Evolutionary conservation across 1,140 invertebrate species (phyloP), one percentile per base, ranked within the genome.

Genomic region (Eciton burchellii): DNA sequence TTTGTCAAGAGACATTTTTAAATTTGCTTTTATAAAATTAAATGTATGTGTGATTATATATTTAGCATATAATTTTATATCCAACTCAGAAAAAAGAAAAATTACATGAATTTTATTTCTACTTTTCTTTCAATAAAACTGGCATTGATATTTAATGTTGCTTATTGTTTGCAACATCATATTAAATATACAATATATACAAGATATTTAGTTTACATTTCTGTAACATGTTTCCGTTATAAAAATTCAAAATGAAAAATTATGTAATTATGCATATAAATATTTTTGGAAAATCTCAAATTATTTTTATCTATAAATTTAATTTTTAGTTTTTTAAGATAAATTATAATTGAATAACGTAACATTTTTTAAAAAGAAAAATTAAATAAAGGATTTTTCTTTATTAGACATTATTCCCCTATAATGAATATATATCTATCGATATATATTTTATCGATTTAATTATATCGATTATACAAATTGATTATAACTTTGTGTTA

Each of bases 321-420:
- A 43, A 11, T 4, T 45, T 60, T 9, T 16, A 59, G 41, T 1
- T 21, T 59, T 72, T 73, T 45, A 3, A 43, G 60, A 73, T 72
- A 12, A 9, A 54, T 6, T 26, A 1, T 9, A 59, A 0, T 35
- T 14, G 26, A 60, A 60, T 6, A 29, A 3, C 29, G 21, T 57
- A 14, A 6, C 9, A 62, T 49, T 74, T 73, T 45, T 26, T 29
- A 41, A 56, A 71, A 45, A 45, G 52, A 26, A 59, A 14, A 26
- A 45, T n/a, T 26, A 0, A 8, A 12, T 45, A 35, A 63, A 76
- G 21, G 14, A n/a, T 54, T n/a, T 60, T 52, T 26, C 12, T 29
- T 12, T 49, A 49, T 72, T 76, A 63, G 43, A 76, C 56, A 74
- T 43, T 29, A 16, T 74, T 76, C 72, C 19, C 59, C 43, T 76